Evolutionary conservation across 2,888 invertebrate genomes (phyloP), one percentile per base, ranked within the genome.

Genomic region (Dryobotodes eremita): DNA sequence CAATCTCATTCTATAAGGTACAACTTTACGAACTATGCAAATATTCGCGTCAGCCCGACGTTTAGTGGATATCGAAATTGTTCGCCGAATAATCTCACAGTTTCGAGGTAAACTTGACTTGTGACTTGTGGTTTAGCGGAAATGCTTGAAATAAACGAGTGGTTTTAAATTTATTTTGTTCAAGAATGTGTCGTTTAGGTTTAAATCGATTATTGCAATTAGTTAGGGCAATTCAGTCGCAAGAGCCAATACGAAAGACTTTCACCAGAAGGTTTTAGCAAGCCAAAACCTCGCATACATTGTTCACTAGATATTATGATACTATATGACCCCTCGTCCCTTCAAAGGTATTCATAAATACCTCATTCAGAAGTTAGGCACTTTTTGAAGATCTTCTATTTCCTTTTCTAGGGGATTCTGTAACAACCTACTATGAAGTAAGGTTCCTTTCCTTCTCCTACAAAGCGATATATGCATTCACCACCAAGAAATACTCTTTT

Each of bases 1-100:
- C 53, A 23, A 57, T 59, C 70, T 72, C 75, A 17, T 26, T n/a
- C 64, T 64, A 75, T 48, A 73, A 26, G 73, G 64, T 70, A 81
- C 69, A 82, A 74, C 61, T 77, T 80, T 64, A 57, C 62, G 36
- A 90, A 92, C 91, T 92, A 89, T 89, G 85, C 89, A 88, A 90
- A 87, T 86, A 89, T 90, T 88, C 77, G 71, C 26, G 61, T 26
- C 65, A 74, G 71, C 42, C 48, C 50, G 79, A 82, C 82, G 80
- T 81, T 86, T 75, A 75, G 80, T 80, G 83, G 80, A 81, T 90
- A 89, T 88, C 85, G 83, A 87, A 86, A 91, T 91, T 89, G 92
- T 92, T 92, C 83, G 26, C 66, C 79, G 77, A 89, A 90, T 87
- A 86, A 75, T 66, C 71, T 74, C 78, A 71, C 73, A 83, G 71